Evolutionary conservation across 2,113 vertebrate species (phyloP).

Genomic region (Hemichromis elongatus): DNA sequence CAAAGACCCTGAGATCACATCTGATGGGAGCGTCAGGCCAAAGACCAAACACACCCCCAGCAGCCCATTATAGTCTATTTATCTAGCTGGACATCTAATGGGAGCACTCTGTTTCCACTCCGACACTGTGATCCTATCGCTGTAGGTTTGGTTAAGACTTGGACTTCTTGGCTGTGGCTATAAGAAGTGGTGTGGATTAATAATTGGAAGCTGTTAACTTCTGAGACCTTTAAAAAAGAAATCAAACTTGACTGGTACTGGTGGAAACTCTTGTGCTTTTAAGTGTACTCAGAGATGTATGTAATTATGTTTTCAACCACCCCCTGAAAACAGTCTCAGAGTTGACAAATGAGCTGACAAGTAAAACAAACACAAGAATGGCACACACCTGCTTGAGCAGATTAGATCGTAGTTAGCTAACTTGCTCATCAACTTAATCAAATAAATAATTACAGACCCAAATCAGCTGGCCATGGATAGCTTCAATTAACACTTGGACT

Average conservation of each 20-base stretch:
- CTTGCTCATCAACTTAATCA: background rate
- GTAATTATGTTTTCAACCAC: background rate
- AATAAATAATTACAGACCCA: background rate
- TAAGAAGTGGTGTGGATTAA: constrained; percentile 47
- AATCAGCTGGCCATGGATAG: background rate
- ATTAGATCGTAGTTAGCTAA: background rate
- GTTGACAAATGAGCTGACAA: background rate
- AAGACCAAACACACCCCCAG: constrained; percentile 65
- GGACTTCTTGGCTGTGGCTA: constrained; percentile 30
- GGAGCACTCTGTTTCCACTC: constrained; percentile 60
- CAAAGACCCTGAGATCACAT: constrained; percentile 66
- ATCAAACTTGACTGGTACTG: constrained; percentile 17
- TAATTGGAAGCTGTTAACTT: constrained; percentile 55
- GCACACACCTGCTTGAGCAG: background rate
- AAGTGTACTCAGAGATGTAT: background rate
- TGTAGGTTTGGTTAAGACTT: constrained; percentile 46
- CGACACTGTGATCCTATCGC: constrained; percentile 54
- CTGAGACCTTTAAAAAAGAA: constrained; percentile 34
- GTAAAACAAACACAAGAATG: background rate
- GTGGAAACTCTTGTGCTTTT: background rate
- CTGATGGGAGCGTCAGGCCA: constrained; percentile 65
- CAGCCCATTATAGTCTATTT: constrained; percentile 68
- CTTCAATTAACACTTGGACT: background rate
- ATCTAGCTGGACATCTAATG: constrained; percentile 69
- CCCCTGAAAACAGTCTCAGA: background rate